These are phyloP conservation scores for Pachypanchax playfairii DNA, from an alignment of 2,113 vertebrate genomes.

Conservation along the genomic window DNA sequence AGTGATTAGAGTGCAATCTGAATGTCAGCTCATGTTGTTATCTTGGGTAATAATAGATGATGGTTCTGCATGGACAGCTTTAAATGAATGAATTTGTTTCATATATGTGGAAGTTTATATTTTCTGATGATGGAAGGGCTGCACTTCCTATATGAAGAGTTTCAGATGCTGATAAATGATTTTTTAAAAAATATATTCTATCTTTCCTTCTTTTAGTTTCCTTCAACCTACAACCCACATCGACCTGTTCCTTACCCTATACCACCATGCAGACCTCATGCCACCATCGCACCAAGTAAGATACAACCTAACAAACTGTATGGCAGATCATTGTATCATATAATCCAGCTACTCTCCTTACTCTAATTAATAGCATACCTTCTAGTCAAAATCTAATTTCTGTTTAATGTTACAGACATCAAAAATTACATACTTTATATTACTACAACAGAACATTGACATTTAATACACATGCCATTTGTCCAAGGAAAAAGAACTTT, in stretches of 20 bases:
- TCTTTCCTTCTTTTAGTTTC: conserved; percentile 79
- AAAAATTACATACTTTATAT: too few relatives aligned
- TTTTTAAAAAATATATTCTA: not conserved
- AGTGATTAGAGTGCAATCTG: not conserved
- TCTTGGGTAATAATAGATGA: not conserved
- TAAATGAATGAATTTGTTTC: too few relatives aligned
- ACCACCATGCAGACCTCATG: conserved; percentile 94
- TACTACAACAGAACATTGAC: too few relatives aligned
- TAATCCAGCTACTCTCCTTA: too few relatives aligned
- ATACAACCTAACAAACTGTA: not conserved
- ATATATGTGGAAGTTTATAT: too few relatives aligned
- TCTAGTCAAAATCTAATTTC: not conserved
- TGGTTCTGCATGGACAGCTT: not conserved
- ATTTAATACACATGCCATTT: not conserved
- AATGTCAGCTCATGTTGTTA: too few relatives aligned
- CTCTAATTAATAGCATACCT: not conserved
- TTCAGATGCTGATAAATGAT: not conserved
- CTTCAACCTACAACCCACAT: conserved; percentile 94
- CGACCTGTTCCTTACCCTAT: conserved; percentile 97
- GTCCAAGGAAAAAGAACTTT: too few relatives aligned
- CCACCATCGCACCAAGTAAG: conserved; percentile 99
- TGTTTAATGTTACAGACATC: too few relatives aligned
- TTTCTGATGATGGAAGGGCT: too few relatives aligned
- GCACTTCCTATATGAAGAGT: too few relatives aligned
- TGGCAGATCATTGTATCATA: not conserved